Evolutionary conservation across 2,888 invertebrate species (phyloP), one percentile per base, ranked within the genome.

Genomic region (Drosophila meridiana): DNA sequence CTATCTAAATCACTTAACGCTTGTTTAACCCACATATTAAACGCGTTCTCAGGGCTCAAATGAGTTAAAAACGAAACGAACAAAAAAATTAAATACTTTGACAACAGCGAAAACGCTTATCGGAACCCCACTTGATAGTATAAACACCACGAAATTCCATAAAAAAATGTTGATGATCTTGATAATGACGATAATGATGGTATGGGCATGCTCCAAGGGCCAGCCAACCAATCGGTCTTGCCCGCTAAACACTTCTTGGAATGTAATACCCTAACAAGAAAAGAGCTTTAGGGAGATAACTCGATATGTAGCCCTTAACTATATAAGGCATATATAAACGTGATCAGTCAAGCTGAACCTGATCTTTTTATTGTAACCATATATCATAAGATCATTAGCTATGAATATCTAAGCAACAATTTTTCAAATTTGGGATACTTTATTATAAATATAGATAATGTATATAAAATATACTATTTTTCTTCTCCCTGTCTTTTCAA

Each of bases 1-100:
- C 30, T 76, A 83, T 76, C 81, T 70, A 69, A 77, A 83, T 75
- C 73, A 75, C 67, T 86, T 83, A 86, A 79, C 61, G 76, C 70
- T 66, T 83, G 78, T 83, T 83, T 48, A 67, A 76, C 66, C 61
- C 78, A 68, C 67, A 59, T 69, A 78, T 78, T 80, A 48, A 59
- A 8, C 47, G 30, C 26, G 30, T 42, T 56, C 30, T 47, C 45
- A 11, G 26, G 28, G 45, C 7, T 34, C 34, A 36, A 36, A 14
- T n/a, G 11, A 11, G 11, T 42, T 56, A 30, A 11, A 2, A 40
- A 2, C 2, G 14, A 61, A 57, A 32, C 56, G 9, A 40, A 14
- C n/a, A 32, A 52, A 30, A 9, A 4, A 48, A 14, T 40, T n/a
- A 28, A 52, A n/a, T 28, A 47, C 42, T 45, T 38, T 40, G 56